Conservation (phyloP, 1,140 invertebrate genomes). For the Tetramorium simillimum region DNA sequence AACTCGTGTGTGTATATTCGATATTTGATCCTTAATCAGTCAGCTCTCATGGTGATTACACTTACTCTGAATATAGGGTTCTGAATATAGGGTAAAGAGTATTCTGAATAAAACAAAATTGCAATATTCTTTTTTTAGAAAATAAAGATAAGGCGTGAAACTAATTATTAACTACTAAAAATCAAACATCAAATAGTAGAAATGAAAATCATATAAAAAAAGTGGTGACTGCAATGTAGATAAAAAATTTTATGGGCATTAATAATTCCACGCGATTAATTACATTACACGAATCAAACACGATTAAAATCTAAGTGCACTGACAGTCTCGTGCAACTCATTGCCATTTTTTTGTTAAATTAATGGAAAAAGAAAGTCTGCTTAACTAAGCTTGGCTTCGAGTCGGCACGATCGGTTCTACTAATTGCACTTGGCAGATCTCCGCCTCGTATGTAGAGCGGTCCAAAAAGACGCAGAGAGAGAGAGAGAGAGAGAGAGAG, state of each 20-base stretch:
- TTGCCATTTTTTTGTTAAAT: neutral
- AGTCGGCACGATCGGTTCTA: conserved; percentile 1
- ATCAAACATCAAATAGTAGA: neutral
- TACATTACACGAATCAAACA: neutral
- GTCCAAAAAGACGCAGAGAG: neutral
- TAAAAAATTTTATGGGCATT: neutral
- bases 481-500: neutral
- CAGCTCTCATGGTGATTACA: neutral
- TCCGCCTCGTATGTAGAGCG: conserved; percentile 5
- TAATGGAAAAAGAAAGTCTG: neutral
- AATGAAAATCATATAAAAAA: neutral
- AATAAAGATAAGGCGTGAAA: neutral
- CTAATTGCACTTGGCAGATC: neutral
- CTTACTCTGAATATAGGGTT: neutral
- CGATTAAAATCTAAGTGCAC: neutral
- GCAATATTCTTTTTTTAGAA: neutral
- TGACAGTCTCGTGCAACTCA: neutral
- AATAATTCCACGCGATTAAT: neutral
- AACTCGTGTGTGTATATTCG: neutral
- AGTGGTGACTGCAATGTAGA: neutral
- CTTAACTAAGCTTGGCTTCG: neutral
- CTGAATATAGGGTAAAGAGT: neutral
- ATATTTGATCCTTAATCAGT: neutral
- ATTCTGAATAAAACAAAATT: neutral
- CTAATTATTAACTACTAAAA: neutral